Evolutionary conservation across 1,140 invertebrate species (phyloP).

Genomic region (Bombus waltoni): DNA sequence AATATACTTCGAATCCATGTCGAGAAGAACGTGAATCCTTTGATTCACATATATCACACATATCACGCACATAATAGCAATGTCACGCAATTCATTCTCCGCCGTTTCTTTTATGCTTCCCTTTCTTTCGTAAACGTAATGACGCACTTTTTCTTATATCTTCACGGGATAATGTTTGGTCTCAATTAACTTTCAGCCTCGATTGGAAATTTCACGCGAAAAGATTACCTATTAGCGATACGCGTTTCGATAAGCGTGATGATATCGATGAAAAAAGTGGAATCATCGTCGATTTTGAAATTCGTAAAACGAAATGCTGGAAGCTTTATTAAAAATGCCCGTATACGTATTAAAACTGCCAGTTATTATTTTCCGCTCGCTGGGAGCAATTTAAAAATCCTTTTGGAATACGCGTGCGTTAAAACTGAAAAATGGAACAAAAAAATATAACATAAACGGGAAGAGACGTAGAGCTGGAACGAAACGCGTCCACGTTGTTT

Average conservation of each 20-base stretch:
- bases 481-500: neutral
- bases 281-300: neutral
- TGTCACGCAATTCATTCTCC: no score
- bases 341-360: no score
- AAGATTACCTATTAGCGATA: neutral
- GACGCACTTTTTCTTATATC: neutral
- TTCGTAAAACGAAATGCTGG: neutral
- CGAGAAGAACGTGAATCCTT: neutral
- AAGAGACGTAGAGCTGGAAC: neutral
- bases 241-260: neutral
- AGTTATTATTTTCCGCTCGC: neutral
- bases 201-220: neutral
- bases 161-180: neutral
- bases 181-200: neutral
- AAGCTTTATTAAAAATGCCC: conserved; percentile 11
- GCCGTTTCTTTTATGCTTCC: neutral
- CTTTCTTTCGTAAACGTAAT: neutral
- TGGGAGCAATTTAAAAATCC: neutral
- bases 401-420: neutral
- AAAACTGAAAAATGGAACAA: neutral
- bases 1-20: neutral
- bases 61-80: no score
- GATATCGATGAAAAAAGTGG: neutral
- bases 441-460: neutral
- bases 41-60: no score